Conservation (phyloP, 1,140 invertebrate genomes). For the Ceratosolen solmsi region DNA sequence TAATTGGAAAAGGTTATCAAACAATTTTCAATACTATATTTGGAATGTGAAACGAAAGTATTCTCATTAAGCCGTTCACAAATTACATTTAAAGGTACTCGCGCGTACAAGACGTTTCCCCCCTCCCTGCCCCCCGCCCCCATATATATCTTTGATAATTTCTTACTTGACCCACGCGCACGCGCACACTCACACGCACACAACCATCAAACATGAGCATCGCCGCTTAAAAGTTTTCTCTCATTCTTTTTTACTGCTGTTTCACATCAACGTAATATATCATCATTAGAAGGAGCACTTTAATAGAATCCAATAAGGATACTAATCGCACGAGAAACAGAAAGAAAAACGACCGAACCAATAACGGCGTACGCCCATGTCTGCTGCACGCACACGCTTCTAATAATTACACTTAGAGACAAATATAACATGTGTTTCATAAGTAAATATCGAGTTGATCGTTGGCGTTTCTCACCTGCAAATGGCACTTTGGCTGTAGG, state of each 20-base stretch:
- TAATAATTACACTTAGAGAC: slow-evolving; percentile 48
- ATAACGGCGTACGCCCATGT: neutral
- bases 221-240: neutral
- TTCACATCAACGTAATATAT: neutral
- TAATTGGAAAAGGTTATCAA: neutral
- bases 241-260: too few relatives aligned
- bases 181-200: too few relatives aligned
- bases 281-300: neutral
- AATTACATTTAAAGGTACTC: too few relatives aligned
- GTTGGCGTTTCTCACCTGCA: slow-evolving; percentile 85
- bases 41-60: too few relatives aligned
- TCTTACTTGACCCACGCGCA: neutral
- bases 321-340: neutral
- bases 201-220: neutral
- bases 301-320: neutral
- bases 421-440: slow-evolving; percentile 58
- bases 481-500: slow-evolving; percentile 98
- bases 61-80: too few relatives aligned
- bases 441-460: slow-evolving; percentile 6
- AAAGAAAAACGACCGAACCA: neutral
- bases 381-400: slow-evolving; percentile 9
- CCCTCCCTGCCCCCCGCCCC: slow-evolving; percentile 63
- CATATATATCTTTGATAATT: neutral
- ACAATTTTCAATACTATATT: neutral
- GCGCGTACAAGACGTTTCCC: too few relatives aligned